These are phyloP conservation scores for Micoletzkya japonica DNA, from an alignment of 2,888 invertebrate species.

Conservation along the genomic window DNA sequence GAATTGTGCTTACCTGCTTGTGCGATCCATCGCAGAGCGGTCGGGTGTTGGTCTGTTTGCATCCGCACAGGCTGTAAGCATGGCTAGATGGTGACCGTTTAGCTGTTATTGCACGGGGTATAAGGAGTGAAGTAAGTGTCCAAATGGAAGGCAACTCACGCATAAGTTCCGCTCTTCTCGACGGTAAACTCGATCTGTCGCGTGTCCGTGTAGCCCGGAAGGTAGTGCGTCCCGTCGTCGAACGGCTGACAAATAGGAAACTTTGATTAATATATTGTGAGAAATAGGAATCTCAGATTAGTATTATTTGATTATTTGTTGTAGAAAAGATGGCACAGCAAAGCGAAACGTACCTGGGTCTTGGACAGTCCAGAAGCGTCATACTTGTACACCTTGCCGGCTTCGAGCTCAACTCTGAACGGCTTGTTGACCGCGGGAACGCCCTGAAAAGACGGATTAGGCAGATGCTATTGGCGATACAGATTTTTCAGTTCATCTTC, in stretches of 20 bases:
- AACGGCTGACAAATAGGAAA: slow-evolving; percentile 74
- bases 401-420: slow-evolving; percentile 64
- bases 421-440: slow-evolving; percentile 40
- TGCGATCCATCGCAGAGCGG: slow-evolving; percentile 98
- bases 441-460: slow-evolving; percentile 36
- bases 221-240: slow-evolving; percentile 88
- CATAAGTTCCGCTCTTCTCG: slow-evolving; percentile 74
- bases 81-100: neutral
- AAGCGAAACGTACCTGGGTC: slow-evolving; percentile 72
- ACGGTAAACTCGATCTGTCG: slow-evolving; percentile 81
- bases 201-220: slow-evolving; percentile 76
- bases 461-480: no score
- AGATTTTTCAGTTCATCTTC: no score
- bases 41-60: slow-evolving; percentile 88
- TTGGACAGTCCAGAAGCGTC: slow-evolving; percentile 90
- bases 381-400: slow-evolving; percentile 81
- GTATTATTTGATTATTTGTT: neutral
- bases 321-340: slow-evolving; percentile 12
- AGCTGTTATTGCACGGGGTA: neutral
- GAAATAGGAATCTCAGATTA: neutral
- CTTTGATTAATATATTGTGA: neutral
- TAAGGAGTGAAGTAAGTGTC: neutral
- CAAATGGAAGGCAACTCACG: slow-evolving; percentile 68
- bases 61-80: slow-evolving; percentile 84
- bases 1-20: slow-evolving; percentile 66